phyloP scores from a whole-genome alignment of 2,113 vertebrate species.

The Sorex araneus region DNA sequence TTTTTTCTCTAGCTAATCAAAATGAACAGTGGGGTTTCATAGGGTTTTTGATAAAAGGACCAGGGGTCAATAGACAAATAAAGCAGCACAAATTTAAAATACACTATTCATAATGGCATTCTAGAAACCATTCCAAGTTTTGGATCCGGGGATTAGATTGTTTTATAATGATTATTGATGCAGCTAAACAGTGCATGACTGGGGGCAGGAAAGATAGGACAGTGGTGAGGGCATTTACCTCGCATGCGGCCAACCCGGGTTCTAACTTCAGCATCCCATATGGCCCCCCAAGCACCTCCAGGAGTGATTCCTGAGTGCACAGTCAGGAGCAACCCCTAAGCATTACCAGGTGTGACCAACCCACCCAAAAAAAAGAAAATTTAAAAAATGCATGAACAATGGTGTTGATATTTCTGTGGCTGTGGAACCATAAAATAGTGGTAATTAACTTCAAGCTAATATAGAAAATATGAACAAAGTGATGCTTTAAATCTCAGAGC shows the following conservation, averaged over 20 bases:
- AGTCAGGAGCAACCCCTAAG: too few relatives aligned
- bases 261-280: too few relatives aligned
- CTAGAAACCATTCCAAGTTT: background rate
- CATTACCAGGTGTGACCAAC: too few relatives aligned
- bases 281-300: too few relatives aligned
- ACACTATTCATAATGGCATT: background rate
- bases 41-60: background rate
- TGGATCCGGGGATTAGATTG: background rate
- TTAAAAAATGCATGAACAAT: background rate
- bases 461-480: background rate
- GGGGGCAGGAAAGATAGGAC: too few relatives aligned
- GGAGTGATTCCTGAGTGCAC: too few relatives aligned
- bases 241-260: too few relatives aligned
- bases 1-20: background rate
- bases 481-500: background rate
- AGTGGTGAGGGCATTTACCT: too few relatives aligned
- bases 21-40: background rate
- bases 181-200: background rate
- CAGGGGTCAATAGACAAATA: background rate
- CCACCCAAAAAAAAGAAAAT: too few relatives aligned
- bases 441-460: background rate
- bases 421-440: background rate
- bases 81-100: background rate
- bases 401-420: fast-evolving
- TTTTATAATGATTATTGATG: background rate